A percentile compares a stretch with the other conserved stretches of the same genome.
These are phyloP conservation scores for Capitulum mitella DNA, from an alignment of 2,888 invertebrate species.

Conservation along the genomic window DNA sequence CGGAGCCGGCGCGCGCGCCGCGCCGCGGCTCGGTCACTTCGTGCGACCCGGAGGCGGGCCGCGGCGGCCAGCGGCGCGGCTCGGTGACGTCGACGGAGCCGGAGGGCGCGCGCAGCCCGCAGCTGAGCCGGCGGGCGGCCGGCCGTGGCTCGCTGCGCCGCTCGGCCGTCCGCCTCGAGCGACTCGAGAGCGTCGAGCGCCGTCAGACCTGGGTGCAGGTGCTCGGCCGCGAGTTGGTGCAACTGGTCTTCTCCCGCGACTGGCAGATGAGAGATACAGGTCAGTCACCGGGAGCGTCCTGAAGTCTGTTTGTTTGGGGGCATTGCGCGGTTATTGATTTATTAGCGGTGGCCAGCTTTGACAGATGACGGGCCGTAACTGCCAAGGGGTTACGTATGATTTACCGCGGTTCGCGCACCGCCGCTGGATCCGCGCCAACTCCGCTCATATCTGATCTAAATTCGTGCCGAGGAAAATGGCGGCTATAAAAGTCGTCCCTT, in stretches of 20 bases:
- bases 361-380: too few relatives aligned
- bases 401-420: too few relatives aligned
- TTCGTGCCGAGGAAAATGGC: too few relatives aligned
- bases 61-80: background rate
- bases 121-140: background rate
- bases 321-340: too few relatives aligned
- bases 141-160: slow-evolving; percentile 10
- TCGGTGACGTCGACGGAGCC: background rate
- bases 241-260: slow-evolving; percentile 44
- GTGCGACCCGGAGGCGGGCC: background rate
- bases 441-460: too few relatives aligned
- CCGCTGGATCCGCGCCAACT: too few relatives aligned
- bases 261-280: slow-evolving; percentile 40
- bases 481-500: too few relatives aligned
- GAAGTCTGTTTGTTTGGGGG: too few relatives aligned
- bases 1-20: background rate
- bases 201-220: slow-evolving; percentile 39
- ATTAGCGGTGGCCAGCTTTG: too few relatives aligned
- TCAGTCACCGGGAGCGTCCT: too few relatives aligned
- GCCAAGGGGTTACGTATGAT: too few relatives aligned
- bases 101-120: background rate
- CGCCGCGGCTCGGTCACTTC: background rate
- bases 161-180: slow-evolving; percentile 11
- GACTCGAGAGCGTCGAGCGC: slow-evolving; percentile 9
- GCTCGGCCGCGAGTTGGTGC: slow-evolving; percentile 44